Evolutionary conservation across 2,113 vertebrate genomes (phyloP), one percentile per base, ranked within the genome.

Genomic region (Hippocampus guttulatus): DNA sequence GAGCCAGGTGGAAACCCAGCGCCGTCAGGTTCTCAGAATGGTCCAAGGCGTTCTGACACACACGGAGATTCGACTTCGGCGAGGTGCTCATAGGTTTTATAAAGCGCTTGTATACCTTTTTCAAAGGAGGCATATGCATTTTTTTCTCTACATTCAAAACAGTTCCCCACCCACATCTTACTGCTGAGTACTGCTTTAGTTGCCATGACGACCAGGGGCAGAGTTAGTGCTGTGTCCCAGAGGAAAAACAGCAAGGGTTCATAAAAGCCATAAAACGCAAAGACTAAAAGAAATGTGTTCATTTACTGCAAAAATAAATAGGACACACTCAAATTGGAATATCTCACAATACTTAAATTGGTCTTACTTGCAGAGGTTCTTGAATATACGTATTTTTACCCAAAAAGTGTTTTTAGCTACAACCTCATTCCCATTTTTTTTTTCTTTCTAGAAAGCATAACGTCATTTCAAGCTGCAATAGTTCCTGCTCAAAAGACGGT

Each of bases 1-100:
- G 93, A 5, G 96, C 97, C 71, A 99, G 89, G 81, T 98, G 97
- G 62, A 98, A 91, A 0, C 97, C 97, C 25, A 98, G 90, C 0
- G 96, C 93, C 3, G 97, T 99, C 80, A 99, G 91, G 43, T 95
- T 94, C 89, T 99, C 96, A 3, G 93, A 88, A 3, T 77, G 92
- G 88, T 98, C 95, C 88, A 99, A 86, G 54, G 97, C 97, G 0
- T 97, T 99, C 97, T 99, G 84, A 69, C 41, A 75, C 49, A 30
- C 20, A 68, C 8, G 4, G 33, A 30, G 21, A 45, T 65, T 21
- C 0, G 11, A 23, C 40, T 61, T 38, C 9, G 11, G 21, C n/a
- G 9, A 23, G n/a, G 54, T 11, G 52, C 9, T n/a, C 23, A 11
- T 6, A 30, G 25, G 2, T 30, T 27, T 58, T 58, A 58, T 5